These are phyloP conservation scores for Luidia sarsii DNA, from an alignment of 53 echinoderm and acorn worm species.

Conservation along the genomic window DNA sequence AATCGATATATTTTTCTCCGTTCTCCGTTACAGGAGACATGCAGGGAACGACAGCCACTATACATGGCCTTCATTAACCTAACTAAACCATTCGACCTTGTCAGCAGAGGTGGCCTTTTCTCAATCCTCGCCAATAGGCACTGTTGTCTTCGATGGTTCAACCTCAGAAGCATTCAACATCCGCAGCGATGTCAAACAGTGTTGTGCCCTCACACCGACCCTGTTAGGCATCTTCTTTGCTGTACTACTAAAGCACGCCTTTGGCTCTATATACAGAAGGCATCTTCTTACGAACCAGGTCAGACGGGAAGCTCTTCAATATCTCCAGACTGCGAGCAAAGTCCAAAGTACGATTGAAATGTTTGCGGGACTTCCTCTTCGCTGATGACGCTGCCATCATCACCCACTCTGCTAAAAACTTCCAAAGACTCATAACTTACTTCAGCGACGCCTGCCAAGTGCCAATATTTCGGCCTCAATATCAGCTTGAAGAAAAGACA, in stretches of 20 bases:
- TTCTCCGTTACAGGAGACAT: too few relatives aligned
- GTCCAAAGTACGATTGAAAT: slow-evolving; percentile 10
- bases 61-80: too few relatives aligned
- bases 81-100: slow-evolving; percentile 57
- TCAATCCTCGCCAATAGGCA: too few relatives aligned
- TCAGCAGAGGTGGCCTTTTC: too few relatives aligned
- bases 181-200: slow-evolving; percentile 63
- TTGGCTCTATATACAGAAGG: slow-evolving; percentile 36
- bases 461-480: not conserved
- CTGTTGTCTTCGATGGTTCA: too few relatives aligned
- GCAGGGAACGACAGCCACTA: too few relatives aligned
- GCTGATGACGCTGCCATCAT: not conserved
- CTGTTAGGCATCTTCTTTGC: slow-evolving; percentile 72
- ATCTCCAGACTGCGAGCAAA: slow-evolving; percentile 42
- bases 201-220: slow-evolving; percentile 70
- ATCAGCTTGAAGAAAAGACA: slow-evolving; percentile 60
- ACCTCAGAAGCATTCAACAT: too few relatives aligned
- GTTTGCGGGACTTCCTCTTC: not conserved
- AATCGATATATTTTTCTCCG: slow-evolving; percentile 61
- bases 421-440: slow-evolving; percentile 3
- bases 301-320: slow-evolving; percentile 37
- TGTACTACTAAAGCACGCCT: slow-evolving; percentile 49
- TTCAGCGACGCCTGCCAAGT: not conserved
- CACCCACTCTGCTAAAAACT: not conserved
- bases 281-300: slow-evolving; percentile 48